Evolutionary conservation across 92 coral and sea anemone genomes (phyloP).

Genomic region (Phenganax marumi): DNA sequence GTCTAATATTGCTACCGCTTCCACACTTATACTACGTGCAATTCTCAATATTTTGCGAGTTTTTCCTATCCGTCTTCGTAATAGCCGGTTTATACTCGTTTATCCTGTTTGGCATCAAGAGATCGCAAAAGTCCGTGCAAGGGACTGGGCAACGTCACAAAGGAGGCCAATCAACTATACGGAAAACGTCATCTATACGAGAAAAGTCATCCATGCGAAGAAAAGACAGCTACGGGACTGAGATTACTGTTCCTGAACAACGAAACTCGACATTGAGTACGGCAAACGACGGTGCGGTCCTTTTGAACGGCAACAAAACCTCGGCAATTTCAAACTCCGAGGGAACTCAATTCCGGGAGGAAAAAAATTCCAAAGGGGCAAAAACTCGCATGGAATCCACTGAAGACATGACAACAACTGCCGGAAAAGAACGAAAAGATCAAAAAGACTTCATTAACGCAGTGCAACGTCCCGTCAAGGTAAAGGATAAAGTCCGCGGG

Average conservation of each 20-base stretch:
- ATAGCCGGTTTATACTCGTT: constrained; percentile 26
- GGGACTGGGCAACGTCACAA: constrained; percentile 26
- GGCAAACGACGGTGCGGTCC: background rate
- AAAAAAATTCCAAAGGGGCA: background rate
- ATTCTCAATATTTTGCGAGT: constrained; percentile 35
- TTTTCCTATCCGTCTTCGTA: constrained; percentile 33
- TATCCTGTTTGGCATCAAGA: constrained; percentile 11
- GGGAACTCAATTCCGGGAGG: background rate
- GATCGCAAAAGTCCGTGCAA: constrained; percentile 4
- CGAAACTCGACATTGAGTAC: background rate
- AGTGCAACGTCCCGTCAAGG: background rate
- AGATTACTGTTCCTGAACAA: constrained; percentile 1
- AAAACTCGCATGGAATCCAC: background rate
- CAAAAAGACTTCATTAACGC: background rate
- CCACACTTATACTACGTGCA: constrained; percentile 29
- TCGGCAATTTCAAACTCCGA: background rate
- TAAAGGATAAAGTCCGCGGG: background rate
- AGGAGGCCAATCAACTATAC: background rate
- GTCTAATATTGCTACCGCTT: constrained; percentile 18
- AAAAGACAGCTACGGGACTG: background rate
- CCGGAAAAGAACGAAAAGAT: background rate
- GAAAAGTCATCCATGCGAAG: background rate
- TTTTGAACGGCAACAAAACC: background rate
- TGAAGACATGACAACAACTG: background rate
- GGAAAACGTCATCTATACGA: background rate